Base-by-base conservation (phyloP, 2,888 invertebrate species). In the Drosophila peninsularis region DNA sequence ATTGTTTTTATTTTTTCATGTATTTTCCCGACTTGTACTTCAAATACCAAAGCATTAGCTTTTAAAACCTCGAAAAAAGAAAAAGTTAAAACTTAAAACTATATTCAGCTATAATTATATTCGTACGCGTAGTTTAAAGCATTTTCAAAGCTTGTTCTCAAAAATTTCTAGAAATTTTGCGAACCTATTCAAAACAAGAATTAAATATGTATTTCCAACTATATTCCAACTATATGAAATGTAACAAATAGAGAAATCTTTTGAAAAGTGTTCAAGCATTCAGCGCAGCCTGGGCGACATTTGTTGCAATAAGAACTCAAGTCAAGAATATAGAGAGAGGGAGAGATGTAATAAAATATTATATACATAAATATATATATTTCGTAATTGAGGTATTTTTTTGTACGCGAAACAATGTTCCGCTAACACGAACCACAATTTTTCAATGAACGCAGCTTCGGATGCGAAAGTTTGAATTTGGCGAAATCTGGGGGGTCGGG, bases 131-230 rank as follows among this genome's bases (percentile, higher is more conserved):
- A 90, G 91, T 89, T 89, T 89, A 73, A 89, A 83, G 89, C 90
- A 88, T 90, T 90, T 90, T 90, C 84, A 88, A 90, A 88, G 90
- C 91, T 90, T 90, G 89, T 85, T 90, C 89, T 77, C 78, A 81
- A 82, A 89, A 72, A 74, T 69, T 78, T 90, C 90, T 89, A 86
- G 89, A 91, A 82, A 90, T 86, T 90, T 90, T 88, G 78, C 81
- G 83, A 87, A 84, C 56, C 66, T 75, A 75, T 87, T 83, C 76
- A 71, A 55, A 60, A 56, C 45, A 55, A 70, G 61, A 58, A 47
- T 65, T 75, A 78, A 70, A 72, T 80, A 75, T 86, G 71, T 86
- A 77, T 79, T 74, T 80, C 19, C 32, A 47, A 17, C 76, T 77
- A 71, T 88, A 80, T 88, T 80, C 72, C 53, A 71, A 69, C 49